Evolutionary conservation across 1,140 invertebrate species (phyloP).

Genomic region (Magallana ariakensis): DNA sequence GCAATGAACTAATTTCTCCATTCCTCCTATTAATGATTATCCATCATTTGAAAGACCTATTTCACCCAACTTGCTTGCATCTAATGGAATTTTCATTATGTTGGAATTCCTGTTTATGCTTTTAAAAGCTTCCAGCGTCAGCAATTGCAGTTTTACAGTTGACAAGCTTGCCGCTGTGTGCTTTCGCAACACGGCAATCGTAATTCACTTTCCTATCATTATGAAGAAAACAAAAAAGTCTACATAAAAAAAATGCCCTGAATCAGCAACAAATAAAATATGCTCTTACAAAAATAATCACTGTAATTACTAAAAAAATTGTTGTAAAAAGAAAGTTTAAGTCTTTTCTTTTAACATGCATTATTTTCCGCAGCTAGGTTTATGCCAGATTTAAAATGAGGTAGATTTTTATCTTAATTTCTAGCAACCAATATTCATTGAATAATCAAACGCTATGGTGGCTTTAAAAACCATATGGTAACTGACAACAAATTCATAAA

Average conservation of each 20-base stretch:
- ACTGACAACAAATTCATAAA: not conserved
- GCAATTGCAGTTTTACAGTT: not conserved
- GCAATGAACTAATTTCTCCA: slow-evolving; percentile 25
- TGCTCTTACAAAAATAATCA: too few relatives aligned
- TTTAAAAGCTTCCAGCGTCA: not conserved
- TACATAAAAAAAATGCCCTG: too few relatives aligned
- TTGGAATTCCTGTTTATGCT: slow-evolving; percentile 16
- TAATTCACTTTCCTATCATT: too few relatives aligned
- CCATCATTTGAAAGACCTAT: slow-evolving; percentile 28
- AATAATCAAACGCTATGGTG: not conserved
- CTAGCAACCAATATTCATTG: not conserved
- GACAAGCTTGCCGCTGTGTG: not conserved
- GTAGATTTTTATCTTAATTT: too few relatives aligned
- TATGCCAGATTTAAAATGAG: too few relatives aligned
- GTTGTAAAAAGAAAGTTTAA: too few relatives aligned
- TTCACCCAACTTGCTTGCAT: not conserved
- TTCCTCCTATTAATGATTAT: slow-evolving; percentile 8
- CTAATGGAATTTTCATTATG: slow-evolving; percentile 29
- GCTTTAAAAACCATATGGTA: not conserved
- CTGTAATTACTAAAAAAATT: too few relatives aligned
- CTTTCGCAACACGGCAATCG: too few relatives aligned
- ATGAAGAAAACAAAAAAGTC: too few relatives aligned
- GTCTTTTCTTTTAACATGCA: too few relatives aligned
- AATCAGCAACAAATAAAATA: too few relatives aligned
- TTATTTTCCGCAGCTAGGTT: too few relatives aligned